A percentile compares a stretch with the other conserved stretches of the same genome.
These are phyloP conservation scores for Amiota communis DNA, from an alignment of 2,888 invertebrate genomes.

Conservation along the genomic window DNA sequence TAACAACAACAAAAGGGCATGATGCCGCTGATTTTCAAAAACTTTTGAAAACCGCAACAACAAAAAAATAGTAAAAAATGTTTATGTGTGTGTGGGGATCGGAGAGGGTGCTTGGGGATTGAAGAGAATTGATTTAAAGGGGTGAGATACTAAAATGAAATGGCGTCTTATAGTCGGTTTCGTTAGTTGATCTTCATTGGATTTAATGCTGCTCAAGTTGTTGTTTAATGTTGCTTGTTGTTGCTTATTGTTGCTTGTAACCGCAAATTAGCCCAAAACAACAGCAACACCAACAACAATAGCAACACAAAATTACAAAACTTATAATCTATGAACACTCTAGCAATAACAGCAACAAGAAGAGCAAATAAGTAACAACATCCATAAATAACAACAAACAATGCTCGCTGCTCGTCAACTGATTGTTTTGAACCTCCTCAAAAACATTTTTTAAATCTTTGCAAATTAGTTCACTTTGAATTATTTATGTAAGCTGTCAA, in stretches of 20 bases:
- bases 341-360: constrained; percentile 34
- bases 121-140: no score
- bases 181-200: constrained; percentile 4
- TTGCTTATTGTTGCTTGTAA: constrained; percentile 47
- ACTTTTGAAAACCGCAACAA: constrained; percentile 27
- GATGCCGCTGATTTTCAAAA: constrained; percentile 61
- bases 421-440: no score
- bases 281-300: constrained; percentile 37
- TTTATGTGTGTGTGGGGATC: no score
- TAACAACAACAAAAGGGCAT: constrained; percentile 59
- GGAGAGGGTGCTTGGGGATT: no score
- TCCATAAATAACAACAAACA: constrained; percentile 1
- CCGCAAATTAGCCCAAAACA: constrained; percentile 63
- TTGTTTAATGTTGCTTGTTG: not conserved
- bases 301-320: constrained; percentile 50
- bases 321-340: constrained; percentile 10
- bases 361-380: constrained; percentile 33
- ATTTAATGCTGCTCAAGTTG: constrained; percentile 1
- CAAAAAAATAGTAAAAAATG: not conserved
- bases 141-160: not conserved
- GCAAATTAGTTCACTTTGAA: no score
- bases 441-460: no score
- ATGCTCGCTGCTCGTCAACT: not conserved
- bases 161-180: no score
- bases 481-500: no score